Conservation (phyloP, 2,113 vertebrate species). For the Salvator merianae region DNA sequence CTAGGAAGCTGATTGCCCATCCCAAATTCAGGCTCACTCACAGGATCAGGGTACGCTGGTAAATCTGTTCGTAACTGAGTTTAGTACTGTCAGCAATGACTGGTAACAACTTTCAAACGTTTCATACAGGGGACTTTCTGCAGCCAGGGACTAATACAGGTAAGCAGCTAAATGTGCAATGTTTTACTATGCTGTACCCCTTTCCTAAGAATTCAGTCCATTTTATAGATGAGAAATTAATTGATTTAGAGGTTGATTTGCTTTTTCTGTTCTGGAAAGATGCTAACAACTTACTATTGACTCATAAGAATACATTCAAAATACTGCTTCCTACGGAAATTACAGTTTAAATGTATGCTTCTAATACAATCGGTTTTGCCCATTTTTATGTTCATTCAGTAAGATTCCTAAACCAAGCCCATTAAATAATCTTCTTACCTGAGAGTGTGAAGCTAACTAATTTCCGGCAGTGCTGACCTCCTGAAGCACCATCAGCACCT, state of each 20-base stretch:
- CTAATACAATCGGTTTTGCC: not conserved
- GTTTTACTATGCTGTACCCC: too few species aligned
- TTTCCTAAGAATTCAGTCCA: not conserved
- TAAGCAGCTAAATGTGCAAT: too few species aligned
- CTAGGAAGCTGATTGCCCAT: too few species aligned
- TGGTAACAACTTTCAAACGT: too few species aligned
- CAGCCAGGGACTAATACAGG: too few species aligned
- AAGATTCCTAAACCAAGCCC: conserved; percentile 21
- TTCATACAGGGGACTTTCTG: too few species aligned
- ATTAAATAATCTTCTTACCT: conserved; percentile 75
- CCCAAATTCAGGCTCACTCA: too few species aligned
- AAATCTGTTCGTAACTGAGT: too few species aligned
- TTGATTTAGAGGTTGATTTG: not conserved
- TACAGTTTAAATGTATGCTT: not conserved
- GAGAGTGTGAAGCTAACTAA: conserved; percentile 95
- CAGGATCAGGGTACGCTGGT: too few species aligned
- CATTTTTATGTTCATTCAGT: not conserved
- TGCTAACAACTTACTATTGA: not conserved
- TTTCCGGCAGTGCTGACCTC: conserved; percentile 87
- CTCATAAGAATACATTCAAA: not conserved
- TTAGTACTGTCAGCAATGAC: too few species aligned
- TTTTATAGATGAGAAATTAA: not conserved
- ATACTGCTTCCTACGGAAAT: not conserved
- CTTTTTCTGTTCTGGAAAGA: not conserved
- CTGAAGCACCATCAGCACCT: conserved; percentile 85